A percentile compares a stretch with the other conserved stretches of the same genome.
phyloP scores from a whole-genome alignment of 1,140 invertebrate species.

The Drosophila suzukii region DNA sequence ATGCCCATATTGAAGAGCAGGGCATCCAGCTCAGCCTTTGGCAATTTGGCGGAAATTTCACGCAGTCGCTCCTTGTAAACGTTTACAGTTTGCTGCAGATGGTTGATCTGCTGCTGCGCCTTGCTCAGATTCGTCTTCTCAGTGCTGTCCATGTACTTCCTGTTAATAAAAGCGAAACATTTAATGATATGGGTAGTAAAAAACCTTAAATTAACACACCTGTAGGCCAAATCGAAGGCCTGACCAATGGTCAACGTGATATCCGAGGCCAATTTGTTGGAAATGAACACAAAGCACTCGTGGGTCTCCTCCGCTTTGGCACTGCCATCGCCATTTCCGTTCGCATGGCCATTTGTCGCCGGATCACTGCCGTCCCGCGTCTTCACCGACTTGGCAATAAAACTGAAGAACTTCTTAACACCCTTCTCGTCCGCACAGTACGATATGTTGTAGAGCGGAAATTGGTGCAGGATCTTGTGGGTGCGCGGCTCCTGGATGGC shows the following conservation, averaged over 20 bases:
- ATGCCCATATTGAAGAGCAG: conserved; percentile 77
- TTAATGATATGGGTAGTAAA: no score
- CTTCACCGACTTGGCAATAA: conserved; percentile 95
- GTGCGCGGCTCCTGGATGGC: conserved; percentile 93
- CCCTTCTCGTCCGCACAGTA: conserved; percentile 99
- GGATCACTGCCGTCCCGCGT: conserved; percentile 84
- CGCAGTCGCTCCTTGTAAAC: conserved; percentile 86
- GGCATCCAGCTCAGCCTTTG: conserved; percentile 81
- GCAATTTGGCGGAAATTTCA: conserved; percentile 76
- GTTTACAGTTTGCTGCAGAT: conserved; percentile 85
- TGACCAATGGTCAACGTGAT: conserved; percentile 98
- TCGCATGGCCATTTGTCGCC: conserved; percentile 56
- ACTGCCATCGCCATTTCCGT: conserved; percentile 42
- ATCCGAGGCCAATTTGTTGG: conserved; percentile 97
- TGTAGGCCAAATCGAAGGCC: conserved; percentile 98
- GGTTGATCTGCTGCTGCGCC: conserved; percentile 85
- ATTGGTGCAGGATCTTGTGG: conserved; percentile 94
- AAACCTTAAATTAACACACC: conserved; percentile 79
- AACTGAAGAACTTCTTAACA: conserved; percentile 98
- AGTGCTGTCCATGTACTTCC: conserved; percentile 79
- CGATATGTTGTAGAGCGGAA: conserved; percentile 98
- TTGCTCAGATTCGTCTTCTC: conserved; percentile 86
- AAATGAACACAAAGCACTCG: conserved; percentile 98
- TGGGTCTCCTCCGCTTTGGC: conserved; percentile 89
- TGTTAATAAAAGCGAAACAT: conserved; percentile 1